These are phyloP conservation scores for Meriones psammophilus DNA, from an alignment of 2,797 vertebrate genomes.

Conservation along the genomic window DNA sequence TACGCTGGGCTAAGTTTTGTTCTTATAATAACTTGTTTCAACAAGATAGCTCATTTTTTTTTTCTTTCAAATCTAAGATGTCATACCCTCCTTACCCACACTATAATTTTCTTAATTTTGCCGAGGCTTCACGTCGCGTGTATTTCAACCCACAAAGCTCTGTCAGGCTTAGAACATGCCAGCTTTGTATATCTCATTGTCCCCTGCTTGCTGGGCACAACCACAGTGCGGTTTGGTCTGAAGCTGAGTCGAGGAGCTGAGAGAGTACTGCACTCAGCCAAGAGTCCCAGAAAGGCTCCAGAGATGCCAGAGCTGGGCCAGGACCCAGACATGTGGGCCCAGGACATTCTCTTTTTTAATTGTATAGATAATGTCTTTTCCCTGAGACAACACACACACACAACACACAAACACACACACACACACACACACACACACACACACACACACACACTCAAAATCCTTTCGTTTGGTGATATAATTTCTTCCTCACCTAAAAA, in stretches of 20 bases:
- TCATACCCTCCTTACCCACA: conserved; percentile 17
- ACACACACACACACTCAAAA: background rate
- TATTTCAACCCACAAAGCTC: conserved; percentile 9
- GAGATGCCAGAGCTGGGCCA: background rate
- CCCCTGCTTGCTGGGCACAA: background rate
- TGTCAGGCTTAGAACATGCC: background rate
- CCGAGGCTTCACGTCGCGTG: background rate
- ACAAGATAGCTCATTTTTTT: background rate
- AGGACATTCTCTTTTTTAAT: background rate
- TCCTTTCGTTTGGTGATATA: background rate
- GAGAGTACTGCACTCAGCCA: background rate
- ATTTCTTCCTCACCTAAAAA: background rate
- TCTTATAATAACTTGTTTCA: background rate
- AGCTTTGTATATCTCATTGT: background rate
- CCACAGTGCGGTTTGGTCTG: background rate
- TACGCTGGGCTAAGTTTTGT: background rate
- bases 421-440: too few species aligned
- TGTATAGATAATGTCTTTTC: background rate
- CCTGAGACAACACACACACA: background rate
- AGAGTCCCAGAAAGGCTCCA: background rate
- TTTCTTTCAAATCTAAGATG: conserved; percentile 20
- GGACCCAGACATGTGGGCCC: background rate
- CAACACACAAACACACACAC: background rate
- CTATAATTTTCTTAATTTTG: conserved; percentile 62
- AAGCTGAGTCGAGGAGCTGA: background rate